Percentiles rank a stretch among this genome's conserved stretches.
Conservation (phyloP, 1,140 invertebrate species). For the Saccostrea glomerata region DNA sequence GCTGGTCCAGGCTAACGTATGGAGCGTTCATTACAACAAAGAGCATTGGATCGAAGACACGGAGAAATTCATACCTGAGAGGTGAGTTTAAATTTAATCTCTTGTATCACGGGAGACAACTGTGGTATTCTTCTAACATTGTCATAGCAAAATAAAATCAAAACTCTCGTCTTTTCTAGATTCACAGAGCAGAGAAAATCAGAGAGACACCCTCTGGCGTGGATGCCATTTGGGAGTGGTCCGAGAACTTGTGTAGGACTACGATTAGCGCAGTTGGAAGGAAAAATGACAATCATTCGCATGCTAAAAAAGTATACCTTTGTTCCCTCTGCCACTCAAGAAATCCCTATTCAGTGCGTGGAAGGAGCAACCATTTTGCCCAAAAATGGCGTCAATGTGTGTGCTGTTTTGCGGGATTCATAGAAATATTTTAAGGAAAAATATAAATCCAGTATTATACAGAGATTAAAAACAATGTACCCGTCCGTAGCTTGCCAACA, state of each 20-base stretch:
- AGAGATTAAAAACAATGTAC: slow-evolving; percentile 32
- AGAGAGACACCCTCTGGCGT: slow-evolving; percentile 70
- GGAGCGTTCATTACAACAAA: slow-evolving; percentile 76
- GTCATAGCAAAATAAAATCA: neutral
- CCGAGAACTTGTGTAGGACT: slow-evolving; percentile 80
- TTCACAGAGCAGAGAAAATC: slow-evolving; percentile 68
- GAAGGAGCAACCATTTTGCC: slow-evolving; percentile 76
- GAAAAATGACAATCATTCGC: slow-evolving; percentile 74
- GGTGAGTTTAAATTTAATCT: slow-evolving; percentile 60
- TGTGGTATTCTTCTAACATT: neutral
- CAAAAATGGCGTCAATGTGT: slow-evolving; percentile 65
- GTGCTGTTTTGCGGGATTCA: slow-evolving; percentile 20
- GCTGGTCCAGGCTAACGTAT: slow-evolving; percentile 77
- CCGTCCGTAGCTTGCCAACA: slow-evolving; percentile 33
- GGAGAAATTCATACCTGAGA: slow-evolving; percentile 72
- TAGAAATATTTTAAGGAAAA: neutral
- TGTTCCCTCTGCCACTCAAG: slow-evolving; percentile 59
- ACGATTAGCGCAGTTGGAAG: slow-evolving; percentile 77
- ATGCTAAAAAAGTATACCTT: slow-evolving; percentile 70
- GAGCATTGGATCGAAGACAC: slow-evolving; percentile 76
- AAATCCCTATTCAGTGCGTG: slow-evolving; percentile 63
- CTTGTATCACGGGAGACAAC: neutral
- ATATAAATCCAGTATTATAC: neutral
- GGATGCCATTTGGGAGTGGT: slow-evolving; percentile 78
- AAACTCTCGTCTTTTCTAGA: slow-evolving; percentile 61